Evolutionary conservation across 2,888 invertebrate species (phyloP).

Genomic region (Smittia sp.): DNA sequence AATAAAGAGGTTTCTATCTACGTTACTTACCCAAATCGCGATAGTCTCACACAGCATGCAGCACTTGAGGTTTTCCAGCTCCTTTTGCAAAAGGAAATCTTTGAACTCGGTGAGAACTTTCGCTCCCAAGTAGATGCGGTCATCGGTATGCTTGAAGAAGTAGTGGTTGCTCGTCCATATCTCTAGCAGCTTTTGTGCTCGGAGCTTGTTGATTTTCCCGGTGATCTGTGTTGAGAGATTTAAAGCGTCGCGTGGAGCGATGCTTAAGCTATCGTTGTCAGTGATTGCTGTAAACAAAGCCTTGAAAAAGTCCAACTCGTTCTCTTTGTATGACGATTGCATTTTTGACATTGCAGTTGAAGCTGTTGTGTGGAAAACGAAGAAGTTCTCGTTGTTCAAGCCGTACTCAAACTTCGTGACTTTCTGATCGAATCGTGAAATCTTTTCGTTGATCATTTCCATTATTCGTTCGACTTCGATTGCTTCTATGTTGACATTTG

Average conservation of each 20-base stretch:
- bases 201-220: slow-evolving; percentile 11
- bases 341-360: slow-evolving; percentile 2
- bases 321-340: not conserved
- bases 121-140: slow-evolving; percentile 28
- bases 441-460: slow-evolving; percentile 18
- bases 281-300: not conserved
- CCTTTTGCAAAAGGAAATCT: not conserved
- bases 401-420: not conserved
- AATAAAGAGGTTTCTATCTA: too few species aligned
- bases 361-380: slow-evolving; percentile 8
- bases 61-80: not conserved
- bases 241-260: not conserved
- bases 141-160: not conserved
- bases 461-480: not conserved
- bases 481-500: too few species aligned
- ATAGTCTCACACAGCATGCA: slow-evolving; percentile 28
- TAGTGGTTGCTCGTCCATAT: slow-evolving; percentile 10
- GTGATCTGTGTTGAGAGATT: not conserved
- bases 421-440: slow-evolving; percentile 30
- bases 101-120: slow-evolving; percentile 27
- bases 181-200: slow-evolving; percentile 23
- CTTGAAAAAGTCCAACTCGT: slow-evolving; percentile 30
- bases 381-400: not conserved
- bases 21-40: slow-evolving; percentile 21
- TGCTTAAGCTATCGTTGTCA: not conserved